Conservation (phyloP, 2,113 vertebrate species). For the Dromiciops gliroides region DNA sequence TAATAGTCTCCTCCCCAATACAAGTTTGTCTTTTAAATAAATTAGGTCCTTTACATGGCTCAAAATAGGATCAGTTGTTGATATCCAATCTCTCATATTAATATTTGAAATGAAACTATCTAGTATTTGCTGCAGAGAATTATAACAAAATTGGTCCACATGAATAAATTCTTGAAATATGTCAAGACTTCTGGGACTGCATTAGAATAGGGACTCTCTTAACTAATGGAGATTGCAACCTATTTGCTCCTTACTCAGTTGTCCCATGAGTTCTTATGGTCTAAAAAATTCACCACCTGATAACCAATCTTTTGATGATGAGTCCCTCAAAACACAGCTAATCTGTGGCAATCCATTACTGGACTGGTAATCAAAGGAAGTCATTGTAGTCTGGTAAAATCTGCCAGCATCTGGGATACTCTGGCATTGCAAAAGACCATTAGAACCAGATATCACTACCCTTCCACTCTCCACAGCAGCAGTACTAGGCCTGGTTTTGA, state of each 20-base stretch:
- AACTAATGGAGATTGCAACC: background rate
- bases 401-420: background rate
- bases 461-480: background rate
- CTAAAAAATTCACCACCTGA: background rate
- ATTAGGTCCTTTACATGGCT: background rate
- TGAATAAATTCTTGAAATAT: background rate
- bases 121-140: background rate
- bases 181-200: background rate
- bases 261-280: background rate
- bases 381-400: background rate
- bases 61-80: background rate
- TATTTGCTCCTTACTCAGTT: background rate
- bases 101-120: background rate
- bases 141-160: background rate
- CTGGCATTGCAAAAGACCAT: background rate
- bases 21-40: background rate
- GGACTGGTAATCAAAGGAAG: background rate
- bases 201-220: background rate
- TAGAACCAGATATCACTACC: background rate
- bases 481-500: background rate
- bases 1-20: background rate
- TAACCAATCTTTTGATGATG: background rate
- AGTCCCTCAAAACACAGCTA: background rate
- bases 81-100: background rate
- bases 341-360: background rate